Percentiles rank a stretch among this genome's conserved stretches.
These are phyloP conservation scores for Toxotes lorentzi DNA, from an alignment of 2,797 vertebrate genomes.

Conservation along the genomic window DNA sequence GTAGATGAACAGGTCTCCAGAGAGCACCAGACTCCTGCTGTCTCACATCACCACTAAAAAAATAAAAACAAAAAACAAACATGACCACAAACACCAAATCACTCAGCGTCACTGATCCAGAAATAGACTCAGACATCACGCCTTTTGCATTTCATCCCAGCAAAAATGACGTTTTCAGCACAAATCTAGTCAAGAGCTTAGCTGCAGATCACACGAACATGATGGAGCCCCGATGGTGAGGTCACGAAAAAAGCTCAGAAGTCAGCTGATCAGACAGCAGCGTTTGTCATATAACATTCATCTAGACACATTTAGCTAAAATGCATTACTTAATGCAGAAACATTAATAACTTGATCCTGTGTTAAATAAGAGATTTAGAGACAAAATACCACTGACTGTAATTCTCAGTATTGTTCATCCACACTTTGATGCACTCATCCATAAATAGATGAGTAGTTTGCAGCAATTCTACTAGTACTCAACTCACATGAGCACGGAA, in stretches of 20 bases:
- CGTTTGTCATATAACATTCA: conserved; percentile 29
- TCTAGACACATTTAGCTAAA: conserved; percentile 38
- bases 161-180: conserved; percentile 64
- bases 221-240: conserved; percentile 54
- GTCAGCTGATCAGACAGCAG: conserved; percentile 63
- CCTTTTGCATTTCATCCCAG: conserved; percentile 41
- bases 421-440: neutral
- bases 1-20: too few relatives aligned
- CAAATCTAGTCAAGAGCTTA: conserved; percentile 80
- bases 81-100: conserved; percentile 39
- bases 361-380: conserved; percentile 30
- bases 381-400: conserved; percentile 10
- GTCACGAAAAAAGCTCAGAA: conserved; percentile 51
- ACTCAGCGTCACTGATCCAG: conserved; percentile 54
- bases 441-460: conserved; percentile 14
- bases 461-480: neutral
- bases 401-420: conserved; percentile 2
- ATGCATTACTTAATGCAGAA: neutral
- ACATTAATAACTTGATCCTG: conserved; percentile 24
- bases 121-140: conserved; percentile 66
- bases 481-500: conserved; percentile 7
- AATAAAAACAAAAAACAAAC: neutral
- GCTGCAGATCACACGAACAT: conserved; percentile 65
- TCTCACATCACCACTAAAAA: conserved; percentile 21
- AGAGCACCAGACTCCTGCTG: conserved; percentile 13